Conservation (phyloP, 2,888 invertebrate species). For the Parelbella ahira region DNA sequence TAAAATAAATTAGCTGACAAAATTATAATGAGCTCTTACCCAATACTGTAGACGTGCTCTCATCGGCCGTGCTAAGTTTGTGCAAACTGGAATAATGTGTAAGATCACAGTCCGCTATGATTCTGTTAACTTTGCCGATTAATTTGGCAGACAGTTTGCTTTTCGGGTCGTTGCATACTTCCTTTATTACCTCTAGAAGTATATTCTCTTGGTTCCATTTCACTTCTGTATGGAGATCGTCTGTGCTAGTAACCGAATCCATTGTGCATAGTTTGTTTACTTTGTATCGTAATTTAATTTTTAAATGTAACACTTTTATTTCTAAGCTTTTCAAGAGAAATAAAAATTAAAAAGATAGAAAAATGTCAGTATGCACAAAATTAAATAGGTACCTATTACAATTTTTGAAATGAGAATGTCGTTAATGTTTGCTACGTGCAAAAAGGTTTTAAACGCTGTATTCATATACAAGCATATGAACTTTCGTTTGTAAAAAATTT, state of each 20-base stretch:
- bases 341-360: too few relatives aligned
- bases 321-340: too few relatives aligned
- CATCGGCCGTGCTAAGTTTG: slow-evolving; percentile 60
- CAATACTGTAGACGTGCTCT: slow-evolving; percentile 60
- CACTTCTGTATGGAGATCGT: slow-evolving; percentile 39
- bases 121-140: slow-evolving; percentile 59
- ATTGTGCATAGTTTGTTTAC: slow-evolving; percentile 34
- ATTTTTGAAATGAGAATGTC: background rate
- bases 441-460: too few relatives aligned
- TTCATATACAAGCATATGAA: too few relatives aligned
- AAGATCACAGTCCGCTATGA: slow-evolving; percentile 65
- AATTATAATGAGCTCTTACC: slow-evolving; percentile 41
- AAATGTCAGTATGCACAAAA: too few relatives aligned
- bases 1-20: too few relatives aligned
- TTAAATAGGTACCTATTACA: too few relatives aligned
- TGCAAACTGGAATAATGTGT: slow-evolving; percentile 63
- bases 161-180: slow-evolving; percentile 48
- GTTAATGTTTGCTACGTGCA: too few relatives aligned
- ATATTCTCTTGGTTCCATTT: slow-evolving; percentile 56
- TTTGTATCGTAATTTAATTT: too few relatives aligned
- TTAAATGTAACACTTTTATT: slow-evolving; percentile 41
- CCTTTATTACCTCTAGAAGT: slow-evolving; percentile 60
- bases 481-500: too few relatives aligned
- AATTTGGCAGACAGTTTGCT: slow-evolving; percentile 50
- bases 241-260: slow-evolving; percentile 57